phyloP scores from a whole-genome alignment of 2,797 vertebrate species.

The Alauda arvensis region DNA sequence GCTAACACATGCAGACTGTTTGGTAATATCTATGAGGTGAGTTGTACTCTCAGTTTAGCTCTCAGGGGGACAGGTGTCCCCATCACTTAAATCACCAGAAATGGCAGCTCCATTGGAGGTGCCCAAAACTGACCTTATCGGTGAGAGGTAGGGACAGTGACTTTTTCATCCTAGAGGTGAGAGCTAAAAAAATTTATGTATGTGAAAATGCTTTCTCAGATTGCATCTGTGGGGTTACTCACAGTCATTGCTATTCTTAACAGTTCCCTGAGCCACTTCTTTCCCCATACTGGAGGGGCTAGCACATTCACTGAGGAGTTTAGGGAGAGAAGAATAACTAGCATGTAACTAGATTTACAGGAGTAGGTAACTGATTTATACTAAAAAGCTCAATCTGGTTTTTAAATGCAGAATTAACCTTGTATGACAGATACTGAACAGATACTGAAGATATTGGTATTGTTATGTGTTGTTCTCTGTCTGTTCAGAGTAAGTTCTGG shows the following conservation, averaged over 20 bases:
- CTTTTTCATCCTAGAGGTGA: conserved; percentile 47
- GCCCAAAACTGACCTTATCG: conserved; percentile 41
- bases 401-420: background rate
- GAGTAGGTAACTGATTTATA: background rate
- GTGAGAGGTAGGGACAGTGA: conserved; percentile 23
- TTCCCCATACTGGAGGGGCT: background rate
- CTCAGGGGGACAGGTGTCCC: conserved; percentile 6
- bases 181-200: conserved; percentile 30
- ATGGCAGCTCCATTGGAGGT: conserved; percentile 32
- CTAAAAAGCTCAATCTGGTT: background rate
- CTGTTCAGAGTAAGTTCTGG: background rate
- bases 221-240: conserved; percentile 44
- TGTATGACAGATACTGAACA: background rate
- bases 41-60: conserved; percentile 46
- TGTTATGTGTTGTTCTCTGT: background rate
- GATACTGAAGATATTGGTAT: background rate
- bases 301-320: background rate
- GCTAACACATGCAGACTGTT: conserved; percentile 38
- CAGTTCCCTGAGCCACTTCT: background rate
- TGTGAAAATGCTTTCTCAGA: conserved; percentile 38
- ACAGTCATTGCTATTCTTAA: conserved; percentile 39
- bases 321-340: background rate
- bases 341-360: background rate
- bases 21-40: conserved; percentile 51
- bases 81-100: conserved; percentile 46